Evolutionary conservation across 2,888 invertebrate genomes (phyloP).

Genomic region (Cheilosia soror): DNA sequence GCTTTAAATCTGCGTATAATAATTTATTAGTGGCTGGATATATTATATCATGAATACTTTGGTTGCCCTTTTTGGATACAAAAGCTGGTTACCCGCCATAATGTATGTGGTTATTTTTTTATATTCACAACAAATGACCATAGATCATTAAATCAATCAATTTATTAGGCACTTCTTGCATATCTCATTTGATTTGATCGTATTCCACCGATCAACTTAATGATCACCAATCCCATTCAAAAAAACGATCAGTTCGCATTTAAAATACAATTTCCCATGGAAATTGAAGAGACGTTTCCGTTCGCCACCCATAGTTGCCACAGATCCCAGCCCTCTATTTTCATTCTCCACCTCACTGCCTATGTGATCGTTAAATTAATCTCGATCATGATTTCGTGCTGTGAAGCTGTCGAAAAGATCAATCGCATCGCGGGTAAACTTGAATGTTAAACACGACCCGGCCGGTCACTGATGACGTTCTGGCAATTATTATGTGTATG

Average conservation of each 20-base stretch:
- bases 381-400: slow-evolving; percentile 66
- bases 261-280: slow-evolving; percentile 44
- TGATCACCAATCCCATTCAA: slow-evolving; percentile 17
- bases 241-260: slow-evolving; percentile 14
- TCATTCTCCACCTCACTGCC: neutral
- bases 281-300: slow-evolving; percentile 21
- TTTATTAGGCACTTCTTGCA: slow-evolving; percentile 13
- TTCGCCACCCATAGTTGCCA: slow-evolving; percentile 19
- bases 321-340: neutral
- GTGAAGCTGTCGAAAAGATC: slow-evolving; percentile 74
- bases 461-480: slow-evolving; percentile 44
- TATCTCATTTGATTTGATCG: slow-evolving; percentile 22
- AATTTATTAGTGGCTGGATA: too few species aligned
- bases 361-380: slow-evolving; percentile 60
- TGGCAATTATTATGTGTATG: slow-evolving; percentile 56
- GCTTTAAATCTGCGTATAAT: too few species aligned
- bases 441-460: slow-evolving; percentile 58
- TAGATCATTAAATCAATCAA: slow-evolving; percentile 6
- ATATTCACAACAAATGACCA: slow-evolving; percentile 6
- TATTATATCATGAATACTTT: too few species aligned
- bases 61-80: too few species aligned
- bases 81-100: too few species aligned
- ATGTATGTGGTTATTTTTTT: neutral
- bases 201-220: slow-evolving; percentile 6
- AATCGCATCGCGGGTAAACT: slow-evolving; percentile 66